These are phyloP conservation scores for Chrysotoxum bicinctum DNA, from an alignment of 2,888 invertebrate genomes.

Conservation along the genomic window DNA sequence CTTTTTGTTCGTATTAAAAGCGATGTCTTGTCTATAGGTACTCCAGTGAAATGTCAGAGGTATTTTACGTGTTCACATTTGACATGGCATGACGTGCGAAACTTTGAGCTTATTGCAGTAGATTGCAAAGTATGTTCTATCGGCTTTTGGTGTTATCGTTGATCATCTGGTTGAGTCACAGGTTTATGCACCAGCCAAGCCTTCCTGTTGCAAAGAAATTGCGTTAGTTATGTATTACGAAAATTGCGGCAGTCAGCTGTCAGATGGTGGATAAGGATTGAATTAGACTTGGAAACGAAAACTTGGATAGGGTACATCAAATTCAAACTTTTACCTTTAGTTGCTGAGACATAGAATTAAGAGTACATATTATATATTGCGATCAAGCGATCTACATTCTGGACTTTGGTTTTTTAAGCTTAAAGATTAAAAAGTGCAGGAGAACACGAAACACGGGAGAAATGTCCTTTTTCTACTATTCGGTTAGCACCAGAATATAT, in stretches of 20 bases:
- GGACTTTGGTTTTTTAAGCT: too few species aligned
- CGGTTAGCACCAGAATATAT: too few species aligned
- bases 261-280: not conserved
- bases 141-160: conserved; percentile 5
- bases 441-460: too few species aligned
- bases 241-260: conserved; percentile 14
- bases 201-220: conserved; percentile 2
- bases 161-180: conserved; percentile 2
- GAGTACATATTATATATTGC: too few species aligned
- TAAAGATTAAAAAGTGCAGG: too few species aligned
- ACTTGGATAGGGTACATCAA: not conserved
- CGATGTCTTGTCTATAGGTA: not conserved
- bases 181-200: conserved; percentile 34
- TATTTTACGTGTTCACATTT: conserved; percentile 65
- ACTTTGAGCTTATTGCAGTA: not conserved
- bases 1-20: not conserved
- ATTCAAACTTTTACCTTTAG: not conserved
- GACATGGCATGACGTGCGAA: conserved; percentile 67
- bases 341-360: not conserved
- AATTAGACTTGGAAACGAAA: not conserved
- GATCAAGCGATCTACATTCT: too few species aligned
- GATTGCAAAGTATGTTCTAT: conserved; percentile 24
- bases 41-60: conserved; percentile 59
- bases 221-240: not conserved
- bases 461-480: too few species aligned